These are phyloP conservation scores for Sinella curviseta DNA, from an alignment of 1,140 invertebrate species.

Conservation along the genomic window DNA sequence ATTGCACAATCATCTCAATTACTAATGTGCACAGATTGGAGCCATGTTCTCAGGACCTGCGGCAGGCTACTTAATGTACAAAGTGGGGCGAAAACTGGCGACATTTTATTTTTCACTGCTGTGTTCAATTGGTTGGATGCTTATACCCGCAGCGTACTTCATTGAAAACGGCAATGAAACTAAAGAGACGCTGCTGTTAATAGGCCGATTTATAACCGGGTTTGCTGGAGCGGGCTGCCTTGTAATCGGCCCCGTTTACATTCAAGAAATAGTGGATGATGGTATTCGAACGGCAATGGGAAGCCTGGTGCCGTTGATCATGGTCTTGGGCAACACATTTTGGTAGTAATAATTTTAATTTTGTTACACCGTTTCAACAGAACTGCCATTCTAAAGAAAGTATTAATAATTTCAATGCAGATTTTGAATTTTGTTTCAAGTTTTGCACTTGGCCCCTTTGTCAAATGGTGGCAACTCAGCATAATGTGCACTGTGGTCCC, in stretches of 20 bases:
- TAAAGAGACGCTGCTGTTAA: not conserved
- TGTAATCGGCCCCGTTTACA: not conserved
- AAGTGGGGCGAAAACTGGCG: not conserved
- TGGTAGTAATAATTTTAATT: too few species aligned
- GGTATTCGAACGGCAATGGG: not conserved
- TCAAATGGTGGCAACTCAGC: not conserved
- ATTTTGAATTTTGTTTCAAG: too few species aligned
- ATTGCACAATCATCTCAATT: not conserved
- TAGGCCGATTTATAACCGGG: not conserved
- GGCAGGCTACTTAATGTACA: not conserved
- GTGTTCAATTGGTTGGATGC: not conserved
- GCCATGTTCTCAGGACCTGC: not conserved
- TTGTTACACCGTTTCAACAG: too few species aligned
- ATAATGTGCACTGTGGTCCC: not conserved
- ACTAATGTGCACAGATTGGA: not conserved
- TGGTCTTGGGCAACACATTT: not conserved
- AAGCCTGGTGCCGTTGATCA: not conserved
- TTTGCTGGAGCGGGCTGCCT: not conserved
- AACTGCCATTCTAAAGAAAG: too few species aligned
- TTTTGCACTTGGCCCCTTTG: not conserved
- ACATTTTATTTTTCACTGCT: not conserved
- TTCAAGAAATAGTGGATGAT: not conserved
- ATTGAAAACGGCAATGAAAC: not conserved
- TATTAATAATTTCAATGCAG: not conserved
- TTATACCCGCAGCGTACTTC: not conserved